Evolutionary conservation across 2,797 vertebrate species (phyloP), one percentile per base, ranked within the genome.

Genomic region (Bufotes viridis): DNA sequence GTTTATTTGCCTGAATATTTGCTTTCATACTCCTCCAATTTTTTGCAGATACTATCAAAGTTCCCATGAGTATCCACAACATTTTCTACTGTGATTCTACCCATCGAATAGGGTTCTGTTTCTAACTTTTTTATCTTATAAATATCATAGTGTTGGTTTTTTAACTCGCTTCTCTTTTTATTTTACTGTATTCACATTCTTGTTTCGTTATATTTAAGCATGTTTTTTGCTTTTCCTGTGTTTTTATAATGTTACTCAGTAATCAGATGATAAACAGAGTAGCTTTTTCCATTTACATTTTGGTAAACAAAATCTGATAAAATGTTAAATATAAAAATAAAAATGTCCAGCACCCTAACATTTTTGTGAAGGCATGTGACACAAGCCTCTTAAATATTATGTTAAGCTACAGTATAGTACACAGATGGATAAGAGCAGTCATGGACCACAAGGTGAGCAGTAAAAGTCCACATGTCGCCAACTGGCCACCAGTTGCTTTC

Each of bases 61-160:
- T 78, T 22, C 86, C 58, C 80, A 76, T n/a, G 86, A 76, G 79
- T 53, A 55, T 29, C 60, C 60, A 75, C 49, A 75, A 87, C 20
- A 78, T 82, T 87, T 87, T 82, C 70, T 82, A 82, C 67, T 87
- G 82, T 87, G 80, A 87, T 82, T 82, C 42, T 18, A 82, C 58
- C 57, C 69, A n/a, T 72, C 60, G 55, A 67, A 60, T 63, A 49
- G 29, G 75, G 81, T 74, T 67, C 24, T 60, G 15, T 34, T 61
- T 63, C 79, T 76, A 63, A 58, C 72, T 51, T 78, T 10, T 81
- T 76, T 81, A 82, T 82, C 86, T 29, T 29, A 65, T 67, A 87
- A 81, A 61, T 57, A 82, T 53, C 42, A 75, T 12, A n/a, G 26
- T 78, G 58, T 53, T 72, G 61, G 74, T 63, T 3, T 78, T 60